A percentile compares a stretch with the other conserved stretches of the same genome.
Conservation (phyloP, 2,888 invertebrate genomes). For the Boloria euphrosyne region DNA sequence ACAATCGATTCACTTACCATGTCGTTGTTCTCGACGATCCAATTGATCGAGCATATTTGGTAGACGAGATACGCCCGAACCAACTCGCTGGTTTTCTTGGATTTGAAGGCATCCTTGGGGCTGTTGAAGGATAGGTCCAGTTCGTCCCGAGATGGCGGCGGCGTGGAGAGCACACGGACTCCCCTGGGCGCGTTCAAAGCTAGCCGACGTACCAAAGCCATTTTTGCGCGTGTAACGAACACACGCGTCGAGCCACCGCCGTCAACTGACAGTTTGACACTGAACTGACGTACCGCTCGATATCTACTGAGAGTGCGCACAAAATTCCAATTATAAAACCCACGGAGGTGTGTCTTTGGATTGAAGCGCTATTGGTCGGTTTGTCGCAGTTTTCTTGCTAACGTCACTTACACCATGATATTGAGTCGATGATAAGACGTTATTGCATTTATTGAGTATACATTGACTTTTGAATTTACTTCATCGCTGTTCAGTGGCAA, state of each 20-base stretch:
- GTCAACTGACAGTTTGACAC: conserved; percentile 59
- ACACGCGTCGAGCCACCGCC: conserved; percentile 62
- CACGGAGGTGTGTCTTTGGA: conserved; percentile 74
- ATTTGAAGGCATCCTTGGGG: conserved; percentile 95
- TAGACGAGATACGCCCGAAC: conserved; percentile 95
- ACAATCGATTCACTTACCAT: conserved; percentile 86
- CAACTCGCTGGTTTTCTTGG: conserved; percentile 96
- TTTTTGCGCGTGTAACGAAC: conserved; percentile 46
- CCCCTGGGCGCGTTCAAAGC: conserved; percentile 65
- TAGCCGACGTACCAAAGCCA: conserved; percentile 76
- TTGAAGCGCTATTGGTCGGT: conserved; percentile 58
- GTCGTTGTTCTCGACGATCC: conserved; percentile 95
- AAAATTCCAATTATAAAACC: conserved; percentile 75
- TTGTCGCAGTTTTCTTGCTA: conserved; percentile 3
- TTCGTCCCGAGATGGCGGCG: conserved; percentile 79
- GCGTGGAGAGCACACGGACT: conserved; percentile 60
- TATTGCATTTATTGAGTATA: neutral
- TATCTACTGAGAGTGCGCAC: conserved; percentile 68
- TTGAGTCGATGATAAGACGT: neutral
- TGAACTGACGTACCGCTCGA: conserved; percentile 66
- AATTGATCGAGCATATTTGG: conserved; percentile 92
- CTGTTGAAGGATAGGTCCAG: conserved; percentile 94
- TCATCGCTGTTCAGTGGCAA: neutral
- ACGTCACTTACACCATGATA: neutral
- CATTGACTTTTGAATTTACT: neutral